Base-by-base conservation (phyloP, 2,797 vertebrate genomes). In the Carapus acus region DNA sequence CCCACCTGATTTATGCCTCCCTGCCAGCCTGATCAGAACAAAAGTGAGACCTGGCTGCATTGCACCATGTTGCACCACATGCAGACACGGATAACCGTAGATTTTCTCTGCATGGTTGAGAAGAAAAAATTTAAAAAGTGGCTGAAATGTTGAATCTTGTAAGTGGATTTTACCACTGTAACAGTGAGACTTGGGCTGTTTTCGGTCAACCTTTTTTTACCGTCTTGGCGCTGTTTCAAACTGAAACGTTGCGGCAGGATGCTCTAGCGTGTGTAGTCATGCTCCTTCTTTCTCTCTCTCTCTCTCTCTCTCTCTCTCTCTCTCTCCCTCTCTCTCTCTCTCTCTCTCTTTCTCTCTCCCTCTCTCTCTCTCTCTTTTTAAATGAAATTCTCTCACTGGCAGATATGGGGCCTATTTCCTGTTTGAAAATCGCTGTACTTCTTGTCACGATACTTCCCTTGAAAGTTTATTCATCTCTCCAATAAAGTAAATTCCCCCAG, bases 401-500 rank as follows among this genome's bases (percentile, higher is more conserved):
- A n/a, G n/a, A n/a, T n/a, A n/a, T n/a, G n/a, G 60, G 61, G 49
- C 34, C 54, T 58, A 48, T 75, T 72, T 62, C 70, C 61, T 21
- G 67, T 62, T 69, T 60, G 46, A 59, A 68, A 60, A 74, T 37
- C 31, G 6, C 4, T 36, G 58, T 58, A 55, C 74, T 74, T 72
- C 54, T 50, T 44, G 58, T 74, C 74, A 18, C 54, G 53, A 55
- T 67, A 60, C 50, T 56, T 80, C 72, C 69, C 58, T 62, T 52
- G 69, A 70, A 77, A 70, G 62, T 44, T 43, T 67, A 63, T 77
- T 67, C 63, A 69, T 74, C 68, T 61, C 53, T 74, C 62, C 62
- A 74, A 72, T 77, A 69, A 74, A 67, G 72, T 74, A 62, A 77
- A 74, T 67, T 62, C 67, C 62, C 61, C 21, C 60, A 15, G 64